Evolutionary conservation across 37 sponge, comb jelly and placozoan genomes (phyloP).

Genomic region (Crambe crambe): DNA sequence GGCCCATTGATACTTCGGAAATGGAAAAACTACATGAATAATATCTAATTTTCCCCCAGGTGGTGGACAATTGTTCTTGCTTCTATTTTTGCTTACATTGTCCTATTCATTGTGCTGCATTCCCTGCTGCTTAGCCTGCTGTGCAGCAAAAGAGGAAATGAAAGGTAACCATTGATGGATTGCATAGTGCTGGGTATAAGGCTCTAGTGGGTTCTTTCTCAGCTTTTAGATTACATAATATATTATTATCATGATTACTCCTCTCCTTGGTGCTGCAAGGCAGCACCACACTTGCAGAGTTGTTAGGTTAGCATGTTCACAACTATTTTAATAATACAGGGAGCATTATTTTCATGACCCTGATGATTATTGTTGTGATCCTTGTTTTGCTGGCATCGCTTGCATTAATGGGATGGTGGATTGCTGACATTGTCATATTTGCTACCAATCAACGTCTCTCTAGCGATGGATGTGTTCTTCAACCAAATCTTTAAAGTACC

Average conservation of each 20-base stretch:
- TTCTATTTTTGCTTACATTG: not conserved
- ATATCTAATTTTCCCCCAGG: too few species aligned
- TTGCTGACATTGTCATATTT: slow-evolving; percentile 80
- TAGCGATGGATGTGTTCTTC: slow-evolving; percentile 66
- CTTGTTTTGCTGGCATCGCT: slow-evolving; percentile 19
- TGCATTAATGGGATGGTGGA: slow-evolving; percentile 72
- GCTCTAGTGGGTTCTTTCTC: too few species aligned
- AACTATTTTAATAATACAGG: slow-evolving; percentile 16
- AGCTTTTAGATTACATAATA: too few species aligned
- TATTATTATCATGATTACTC: too few species aligned
- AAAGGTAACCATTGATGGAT: too few species aligned
- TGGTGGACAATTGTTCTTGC: slow-evolving; percentile 29
- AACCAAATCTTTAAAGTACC: slow-evolving; percentile 19
- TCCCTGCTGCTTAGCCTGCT: slow-evolving; percentile 37
- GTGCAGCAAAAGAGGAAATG: slow-evolving; percentile 31
- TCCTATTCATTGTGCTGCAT: slow-evolving; percentile 42
- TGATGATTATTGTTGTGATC: slow-evolving; percentile 7
- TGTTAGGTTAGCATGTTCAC: slow-evolving; percentile 3
- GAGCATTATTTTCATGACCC: slow-evolving; percentile 26
- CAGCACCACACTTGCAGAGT: not conserved
- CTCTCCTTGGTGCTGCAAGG: not conserved
- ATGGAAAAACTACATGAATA: too few species aligned
- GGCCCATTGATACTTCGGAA: too few species aligned
- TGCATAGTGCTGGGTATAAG: too few species aligned
- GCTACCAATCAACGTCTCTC: slow-evolving; percentile 67